Percentiles rank a stretch among this genome's conserved stretches.
phyloP scores from a whole-genome alignment of 2,888 invertebrate genomes.

The Morpho deidamia region DNA sequence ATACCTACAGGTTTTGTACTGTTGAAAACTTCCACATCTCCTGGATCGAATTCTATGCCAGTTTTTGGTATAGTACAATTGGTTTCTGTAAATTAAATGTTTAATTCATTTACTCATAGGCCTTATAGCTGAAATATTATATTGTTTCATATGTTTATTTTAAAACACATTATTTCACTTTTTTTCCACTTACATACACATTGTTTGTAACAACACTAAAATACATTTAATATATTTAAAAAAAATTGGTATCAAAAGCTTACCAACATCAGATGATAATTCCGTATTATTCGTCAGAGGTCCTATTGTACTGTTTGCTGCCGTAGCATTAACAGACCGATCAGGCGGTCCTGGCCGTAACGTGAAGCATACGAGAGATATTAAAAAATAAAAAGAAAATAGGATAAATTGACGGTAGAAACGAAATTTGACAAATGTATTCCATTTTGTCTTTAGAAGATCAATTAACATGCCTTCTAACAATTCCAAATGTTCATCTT shows the following conservation, averaged over 20 bases:
- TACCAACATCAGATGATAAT: slow-evolving; percentile 46
- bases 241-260: slow-evolving; percentile 22
- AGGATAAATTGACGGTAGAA: slow-evolving; percentile 95
- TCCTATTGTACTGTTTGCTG: slow-evolving; percentile 48
- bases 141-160: too few relatives aligned
- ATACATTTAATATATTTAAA: too few relatives aligned
- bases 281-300: slow-evolving; percentile 53
- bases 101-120: too few relatives aligned
- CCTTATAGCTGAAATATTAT: too few relatives aligned
- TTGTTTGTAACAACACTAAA: too few relatives aligned
- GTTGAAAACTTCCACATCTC: slow-evolving; percentile 59
- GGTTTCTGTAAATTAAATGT: not conserved
- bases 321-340: slow-evolving; percentile 49
- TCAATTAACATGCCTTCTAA: slow-evolving; percentile 97
- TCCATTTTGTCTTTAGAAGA: slow-evolving; percentile 97
- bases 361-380: slow-evolving; percentile 93
- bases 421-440: slow-evolving; percentile 95
- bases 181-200: too few relatives aligned
- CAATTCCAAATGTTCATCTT: slow-evolving; percentile 95
- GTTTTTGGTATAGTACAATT: slow-evolving; percentile 47
- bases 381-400: slow-evolving; percentile 93
- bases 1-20: slow-evolving; percentile 45
- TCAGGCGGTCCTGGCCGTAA: slow-evolving; percentile 91
- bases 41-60: slow-evolving; percentile 44
- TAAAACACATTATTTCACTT: too few relatives aligned